These are phyloP conservation scores for Drosophila helvetica DNA, from an alignment of 2,888 invertebrate genomes.

Conservation along the genomic window DNA sequence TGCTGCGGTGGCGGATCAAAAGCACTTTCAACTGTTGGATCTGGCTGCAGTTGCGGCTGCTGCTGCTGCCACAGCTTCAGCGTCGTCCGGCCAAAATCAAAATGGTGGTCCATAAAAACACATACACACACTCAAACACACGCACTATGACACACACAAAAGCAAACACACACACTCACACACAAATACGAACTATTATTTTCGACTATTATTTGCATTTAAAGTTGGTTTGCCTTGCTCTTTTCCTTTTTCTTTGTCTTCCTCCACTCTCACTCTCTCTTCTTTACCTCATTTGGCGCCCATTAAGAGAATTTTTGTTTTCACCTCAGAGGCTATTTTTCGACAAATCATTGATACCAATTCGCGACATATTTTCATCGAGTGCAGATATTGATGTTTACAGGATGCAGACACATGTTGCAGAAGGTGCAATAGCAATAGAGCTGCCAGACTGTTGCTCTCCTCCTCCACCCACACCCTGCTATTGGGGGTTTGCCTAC, in stretches of 20 bases:
- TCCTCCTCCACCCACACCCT: too few species aligned
- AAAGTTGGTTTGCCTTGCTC: background rate
- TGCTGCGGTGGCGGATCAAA: constrained; percentile 78
- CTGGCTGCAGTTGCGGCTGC: constrained; percentile 70
- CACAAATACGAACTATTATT: constrained; percentile 7
- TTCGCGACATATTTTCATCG: background rate
- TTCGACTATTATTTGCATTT: background rate
- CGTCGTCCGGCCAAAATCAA: constrained; percentile 57
- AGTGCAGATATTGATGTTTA: constrained; percentile 25
- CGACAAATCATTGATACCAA: constrained; percentile 1
- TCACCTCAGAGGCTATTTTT: constrained; percentile 52
- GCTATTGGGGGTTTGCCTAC: too few species aligned
- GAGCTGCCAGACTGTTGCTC: too few species aligned
- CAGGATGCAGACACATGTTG: constrained; percentile 37
- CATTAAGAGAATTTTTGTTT: background rate
- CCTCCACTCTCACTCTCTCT: background rate
- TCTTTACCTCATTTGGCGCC: background rate
- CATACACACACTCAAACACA: constrained; percentile 7
- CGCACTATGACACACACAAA: constrained; percentile 7
- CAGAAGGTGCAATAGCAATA: too few species aligned
- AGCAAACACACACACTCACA: background rate
- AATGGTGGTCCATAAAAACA: constrained; percentile 55
- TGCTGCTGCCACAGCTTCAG: constrained; percentile 65
- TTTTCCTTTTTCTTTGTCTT: constrained; percentile 1
- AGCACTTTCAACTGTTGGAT: constrained; percentile 78